Percentiles rank a stretch among this genome's conserved stretches.
Conservation (phyloP, 2,888 invertebrate genomes). For the Phorcus lineatus region DNA sequence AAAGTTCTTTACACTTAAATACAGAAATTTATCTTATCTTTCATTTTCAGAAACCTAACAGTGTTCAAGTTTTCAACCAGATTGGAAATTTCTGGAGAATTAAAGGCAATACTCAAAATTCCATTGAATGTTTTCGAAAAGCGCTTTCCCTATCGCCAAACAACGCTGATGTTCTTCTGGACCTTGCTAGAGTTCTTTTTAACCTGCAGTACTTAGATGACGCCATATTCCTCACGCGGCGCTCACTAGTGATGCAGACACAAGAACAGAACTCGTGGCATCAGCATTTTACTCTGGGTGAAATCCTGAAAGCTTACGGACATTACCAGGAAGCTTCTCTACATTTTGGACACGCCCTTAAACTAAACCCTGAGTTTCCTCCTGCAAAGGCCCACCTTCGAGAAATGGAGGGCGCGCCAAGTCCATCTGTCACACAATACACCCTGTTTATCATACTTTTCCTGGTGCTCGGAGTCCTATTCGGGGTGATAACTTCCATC, state of each 20-base stretch:
- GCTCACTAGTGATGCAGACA: conserved; percentile 89
- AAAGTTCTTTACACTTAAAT: not conserved
- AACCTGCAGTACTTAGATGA: conserved; percentile 92
- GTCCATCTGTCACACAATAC: conserved; percentile 88
- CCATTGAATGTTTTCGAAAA: conserved; percentile 92
- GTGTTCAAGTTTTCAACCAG: conserved; percentile 90
- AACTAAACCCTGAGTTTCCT: conserved; percentile 89
- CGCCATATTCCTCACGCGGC: conserved; percentile 89
- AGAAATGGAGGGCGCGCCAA: conserved; percentile 84
- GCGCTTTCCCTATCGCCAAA: conserved; percentile 89
- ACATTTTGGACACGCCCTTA: conserved; percentile 88
- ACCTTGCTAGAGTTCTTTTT: conserved; percentile 88
- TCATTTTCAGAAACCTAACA: conserved; percentile 77
- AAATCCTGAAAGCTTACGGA: conserved; percentile 93
- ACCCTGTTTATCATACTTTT: conserved; percentile 91
- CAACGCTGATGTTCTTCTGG: conserved; percentile 89
- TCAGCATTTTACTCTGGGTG: conserved; percentile 92
- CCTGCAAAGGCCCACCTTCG: conserved; percentile 87
- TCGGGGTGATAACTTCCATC: conserved; percentile 87
- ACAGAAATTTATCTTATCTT: not conserved
- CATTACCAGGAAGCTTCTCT: conserved; percentile 91
- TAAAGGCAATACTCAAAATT: conserved; percentile 89
- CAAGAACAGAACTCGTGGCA: conserved; percentile 92
- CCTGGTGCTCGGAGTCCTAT: conserved; percentile 85
- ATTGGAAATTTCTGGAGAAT: conserved; percentile 94